phyloP scores from a whole-genome alignment of 92 coral and sea anemone species.

The Epizoanthus stellaris region DNA sequence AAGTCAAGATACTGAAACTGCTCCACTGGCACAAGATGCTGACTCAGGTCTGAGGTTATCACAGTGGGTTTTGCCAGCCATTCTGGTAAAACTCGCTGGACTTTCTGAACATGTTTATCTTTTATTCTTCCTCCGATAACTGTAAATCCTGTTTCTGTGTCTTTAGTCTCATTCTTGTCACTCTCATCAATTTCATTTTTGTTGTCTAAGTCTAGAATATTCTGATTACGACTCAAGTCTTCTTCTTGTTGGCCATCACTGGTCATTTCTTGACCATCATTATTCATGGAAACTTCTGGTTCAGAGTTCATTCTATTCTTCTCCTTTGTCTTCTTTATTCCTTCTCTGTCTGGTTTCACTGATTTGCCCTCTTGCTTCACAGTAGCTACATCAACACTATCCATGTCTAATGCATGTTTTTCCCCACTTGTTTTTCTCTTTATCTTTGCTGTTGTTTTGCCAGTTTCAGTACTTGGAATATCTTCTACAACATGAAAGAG shows the following conservation, averaged over 20 bases:
- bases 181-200: slow-evolving; percentile 18
- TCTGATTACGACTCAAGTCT: background rate
- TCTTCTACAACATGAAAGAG: background rate
- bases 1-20: slow-evolving; percentile 64
- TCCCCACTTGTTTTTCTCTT: background rate
- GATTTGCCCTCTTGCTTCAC: slow-evolving; percentile 9
- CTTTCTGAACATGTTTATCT: slow-evolving; percentile 64
- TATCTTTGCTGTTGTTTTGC: background rate
- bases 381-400: background rate
- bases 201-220: background rate
- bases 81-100: slow-evolving; percentile 78
- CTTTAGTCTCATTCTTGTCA: background rate
- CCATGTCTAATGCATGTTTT: background rate
- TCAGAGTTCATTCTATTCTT: background rate
- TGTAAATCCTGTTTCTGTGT: slow-evolving; percentile 68
- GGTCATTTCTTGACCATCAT: background rate
- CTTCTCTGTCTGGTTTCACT: background rate
- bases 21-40: slow-evolving; percentile 66
- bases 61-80: slow-evolving; percentile 89
- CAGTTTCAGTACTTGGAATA: background rate
- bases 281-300: background rate
- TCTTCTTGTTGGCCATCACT: background rate
- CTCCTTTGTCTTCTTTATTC: slow-evolving; percentile 5
- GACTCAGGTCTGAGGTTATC: slow-evolving; percentile 70
- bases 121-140: slow-evolving; percentile 83